Base-by-base conservation (phyloP, 1,140 invertebrate species). In the Centruroides vittatus region DNA sequence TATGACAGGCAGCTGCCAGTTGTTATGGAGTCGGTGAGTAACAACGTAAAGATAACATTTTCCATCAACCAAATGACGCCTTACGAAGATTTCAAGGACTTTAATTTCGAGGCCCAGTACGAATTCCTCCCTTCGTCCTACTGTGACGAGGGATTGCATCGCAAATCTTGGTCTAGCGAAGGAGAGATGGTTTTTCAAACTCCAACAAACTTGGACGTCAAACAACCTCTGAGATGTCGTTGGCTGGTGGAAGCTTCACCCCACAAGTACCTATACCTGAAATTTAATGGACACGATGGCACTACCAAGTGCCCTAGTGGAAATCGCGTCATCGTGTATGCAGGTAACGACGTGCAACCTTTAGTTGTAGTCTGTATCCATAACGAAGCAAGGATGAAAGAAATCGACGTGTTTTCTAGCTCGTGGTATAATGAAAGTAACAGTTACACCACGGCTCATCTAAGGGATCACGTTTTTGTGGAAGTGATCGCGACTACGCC, bases 61-160 rank as follows among this genome's bases (percentile, higher is more conserved):
- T 81, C 82, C 48, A 85, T 89, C 3, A 78, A 79, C 8, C 82
- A 84, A 58, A 93, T 93, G 89, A 82, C 84, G 54, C 80, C 86
- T 0, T 75, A 82, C 7, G 88, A 92, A 67, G 89, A 93, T 74
- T 89, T 86, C 70, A 81, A 84, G 57, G 84, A 86, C 59, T 79
- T 89, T 50, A 84, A 82, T 61, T 91, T 93, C 71, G 87, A 91
- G 73, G 89, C 85, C 23, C 82, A 80, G 13, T 88, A 84, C 68
- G 87, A 90, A 70, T 90, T 89, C 67, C 76, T 89, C 1, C 82
- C 85, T 68, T 79, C 82, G 55, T 74, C 81, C 23, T 73, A 78
- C 35, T 90, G 88, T 69, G 64, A 67, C 9, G 62, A 57, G 4
- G 63, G 58, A n/a, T 57, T 64, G 4, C 54, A 57, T 7, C 35